Conservation (phyloP, 2,888 invertebrate species). For the Drosophila fulvimacula region DNA sequence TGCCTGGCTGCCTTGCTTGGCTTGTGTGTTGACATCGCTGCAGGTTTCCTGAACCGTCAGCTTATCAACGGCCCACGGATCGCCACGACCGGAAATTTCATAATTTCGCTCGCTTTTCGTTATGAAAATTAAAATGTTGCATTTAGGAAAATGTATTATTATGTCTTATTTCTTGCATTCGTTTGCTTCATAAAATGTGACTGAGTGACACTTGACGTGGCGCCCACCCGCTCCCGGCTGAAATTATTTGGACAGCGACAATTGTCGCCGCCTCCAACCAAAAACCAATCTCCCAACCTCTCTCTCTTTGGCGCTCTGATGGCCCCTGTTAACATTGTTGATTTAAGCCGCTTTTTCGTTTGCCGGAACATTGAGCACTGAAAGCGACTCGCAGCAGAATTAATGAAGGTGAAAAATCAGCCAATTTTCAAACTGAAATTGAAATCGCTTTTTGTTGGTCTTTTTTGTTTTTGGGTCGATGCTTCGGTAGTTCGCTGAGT, state of each 20-base stretch:
- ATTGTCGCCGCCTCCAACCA: slow-evolving; percentile 34
- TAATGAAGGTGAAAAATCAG: slow-evolving; percentile 55
- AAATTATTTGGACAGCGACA: slow-evolving; percentile 66
- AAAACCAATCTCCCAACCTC: not conserved
- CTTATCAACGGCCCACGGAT: slow-evolving; percentile 59
- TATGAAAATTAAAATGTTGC: slow-evolving; percentile 72
- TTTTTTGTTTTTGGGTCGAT: slow-evolving; percentile 13
- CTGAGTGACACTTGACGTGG: slow-evolving; percentile 70
- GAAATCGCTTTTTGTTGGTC: slow-evolving; percentile 34
- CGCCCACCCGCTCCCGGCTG: slow-evolving; percentile 26
- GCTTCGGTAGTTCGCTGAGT: slow-evolving; percentile 9
- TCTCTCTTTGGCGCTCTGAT: not conserved
- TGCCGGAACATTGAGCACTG: slow-evolving; percentile 38
- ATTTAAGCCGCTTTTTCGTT: slow-evolving; percentile 59
- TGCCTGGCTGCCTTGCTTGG: not conserved
- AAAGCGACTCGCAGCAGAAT: slow-evolving; percentile 35
- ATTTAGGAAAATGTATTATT: slow-evolving; percentile 74
- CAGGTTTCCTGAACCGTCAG: slow-evolving; percentile 43
- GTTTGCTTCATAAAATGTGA: slow-evolving; percentile 53
- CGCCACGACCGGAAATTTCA: slow-evolving; percentile 70
- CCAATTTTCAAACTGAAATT: slow-evolving; percentile 34
- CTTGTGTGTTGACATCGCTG: slow-evolving; percentile 32
- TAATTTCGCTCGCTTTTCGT: slow-evolving; percentile 53
- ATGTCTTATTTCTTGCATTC: slow-evolving; percentile 52
- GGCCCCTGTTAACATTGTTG: slow-evolving; percentile 43